Percentiles rank a stretch among this genome's conserved stretches.
Conservation (phyloP, 92 coral and sea anemone genomes). For the Galaxea fascicularis region DNA sequence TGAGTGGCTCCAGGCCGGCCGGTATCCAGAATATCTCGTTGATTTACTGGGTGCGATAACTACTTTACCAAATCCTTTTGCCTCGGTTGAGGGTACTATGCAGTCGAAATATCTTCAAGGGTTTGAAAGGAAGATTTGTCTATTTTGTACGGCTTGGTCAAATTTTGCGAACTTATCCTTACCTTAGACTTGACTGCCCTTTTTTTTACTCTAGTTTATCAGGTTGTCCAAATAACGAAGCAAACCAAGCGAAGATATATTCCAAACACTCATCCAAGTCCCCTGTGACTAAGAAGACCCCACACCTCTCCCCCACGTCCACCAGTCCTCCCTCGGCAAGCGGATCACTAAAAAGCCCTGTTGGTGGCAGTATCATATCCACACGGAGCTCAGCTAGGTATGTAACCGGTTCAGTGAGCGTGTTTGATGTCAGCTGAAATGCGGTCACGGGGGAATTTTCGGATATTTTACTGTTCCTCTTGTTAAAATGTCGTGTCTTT, state of each 20-base stretch:
- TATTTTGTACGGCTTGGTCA: neutral
- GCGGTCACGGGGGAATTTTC: neutral
- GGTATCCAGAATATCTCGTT: too few relatives aligned
- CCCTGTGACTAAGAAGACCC: constrained; percentile 32
- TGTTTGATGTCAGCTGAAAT: neutral
- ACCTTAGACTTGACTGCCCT: neutral
- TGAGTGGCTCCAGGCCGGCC: neutral
- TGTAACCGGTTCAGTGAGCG: neutral
- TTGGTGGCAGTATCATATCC: constrained; percentile 46
- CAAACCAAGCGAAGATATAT: constrained; percentile 62
- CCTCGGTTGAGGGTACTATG: too few relatives aligned
- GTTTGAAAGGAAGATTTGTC: neutral
- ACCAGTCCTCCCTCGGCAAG: constrained; percentile 18
- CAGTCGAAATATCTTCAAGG: too few relatives aligned
- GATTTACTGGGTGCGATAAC: too few relatives aligned
- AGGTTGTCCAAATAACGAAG: constrained; percentile 93
- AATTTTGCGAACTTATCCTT: neutral
- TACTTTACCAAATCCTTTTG: too few relatives aligned
- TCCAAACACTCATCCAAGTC: constrained; percentile 45
- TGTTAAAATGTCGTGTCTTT: neutral
- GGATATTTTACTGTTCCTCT: neutral
- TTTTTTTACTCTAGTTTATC: constrained; percentile 68
- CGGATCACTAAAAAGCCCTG: constrained; percentile 5
- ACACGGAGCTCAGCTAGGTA: constrained; percentile 55
- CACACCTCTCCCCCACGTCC: constrained; percentile 40